Conservation (phyloP, 1,140 invertebrate species). For the Papilio polyxenes region DNA sequence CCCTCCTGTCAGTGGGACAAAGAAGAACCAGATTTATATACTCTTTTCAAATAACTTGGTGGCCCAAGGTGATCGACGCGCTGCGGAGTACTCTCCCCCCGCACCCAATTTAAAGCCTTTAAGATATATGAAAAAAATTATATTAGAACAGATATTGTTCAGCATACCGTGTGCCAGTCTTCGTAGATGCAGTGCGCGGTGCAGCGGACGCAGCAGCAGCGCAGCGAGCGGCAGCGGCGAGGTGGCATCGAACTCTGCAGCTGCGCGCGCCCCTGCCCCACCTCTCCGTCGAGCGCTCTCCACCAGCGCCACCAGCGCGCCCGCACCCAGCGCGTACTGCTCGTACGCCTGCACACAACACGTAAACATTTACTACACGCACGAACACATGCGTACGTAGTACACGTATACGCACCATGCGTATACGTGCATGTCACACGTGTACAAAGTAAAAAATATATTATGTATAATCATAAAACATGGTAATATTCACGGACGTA, state of each 20-base stretch:
- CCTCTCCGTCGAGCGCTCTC: conserved; percentile 65
- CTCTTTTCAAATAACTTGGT: no score
- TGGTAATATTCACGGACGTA: no score
- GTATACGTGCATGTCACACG: no score
- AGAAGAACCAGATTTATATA: no score
- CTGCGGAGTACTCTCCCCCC: no score
- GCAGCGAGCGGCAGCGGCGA: conserved; percentile 88
- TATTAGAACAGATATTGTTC: not conserved
- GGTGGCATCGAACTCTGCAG: conserved; percentile 54
- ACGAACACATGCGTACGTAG: no score
- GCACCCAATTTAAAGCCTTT: no score
- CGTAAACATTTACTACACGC: not conserved
- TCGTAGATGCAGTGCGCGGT: conserved; percentile 93
- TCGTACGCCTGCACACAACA: conserved; percentile 55
- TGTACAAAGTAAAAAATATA: no score
- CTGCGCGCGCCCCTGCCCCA: conserved; percentile 48
- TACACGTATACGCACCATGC: not conserved
- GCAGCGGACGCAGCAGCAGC: conserved; percentile 93
- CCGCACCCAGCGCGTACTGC: conserved; percentile 55
- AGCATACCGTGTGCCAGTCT: conserved; percentile 88
- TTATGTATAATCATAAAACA: no score
- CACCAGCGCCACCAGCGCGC: conserved; percentile 58
- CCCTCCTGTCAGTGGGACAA: no score
- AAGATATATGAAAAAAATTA: not conserved
- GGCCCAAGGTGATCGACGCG: no score